Conservation (phyloP, 2,113 vertebrate species). For the Fregetta grallaria region DNA sequence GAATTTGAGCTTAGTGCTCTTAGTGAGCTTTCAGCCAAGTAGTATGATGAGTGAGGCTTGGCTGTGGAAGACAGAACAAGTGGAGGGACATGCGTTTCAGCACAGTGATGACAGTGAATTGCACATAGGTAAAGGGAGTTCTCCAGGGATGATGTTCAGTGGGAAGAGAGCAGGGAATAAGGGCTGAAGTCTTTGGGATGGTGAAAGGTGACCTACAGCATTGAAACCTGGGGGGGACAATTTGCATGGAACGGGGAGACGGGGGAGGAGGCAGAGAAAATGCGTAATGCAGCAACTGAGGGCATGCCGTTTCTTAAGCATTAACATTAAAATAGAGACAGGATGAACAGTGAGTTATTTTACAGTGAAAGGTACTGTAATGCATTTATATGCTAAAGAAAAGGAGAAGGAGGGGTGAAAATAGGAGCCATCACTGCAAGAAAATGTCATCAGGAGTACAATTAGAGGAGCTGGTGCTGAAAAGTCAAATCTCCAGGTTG, state of each 20-base stretch:
- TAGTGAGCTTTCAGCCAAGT: not conserved
- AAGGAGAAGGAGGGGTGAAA: not conserved
- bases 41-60: not conserved
- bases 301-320: not conserved
- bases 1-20: not conserved
- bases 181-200: not conserved
- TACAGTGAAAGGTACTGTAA: not conserved
- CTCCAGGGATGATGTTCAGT: not conserved
- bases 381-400: not conserved
- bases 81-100: accelerated
- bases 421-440: not conserved
- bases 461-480: not conserved
- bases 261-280: not conserved
- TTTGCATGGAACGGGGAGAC: not conserved
- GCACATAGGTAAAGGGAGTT: not conserved
- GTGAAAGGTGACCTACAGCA: not conserved
- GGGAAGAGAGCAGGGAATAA: not conserved
- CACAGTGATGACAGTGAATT: not conserved
- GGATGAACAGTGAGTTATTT: not conserved
- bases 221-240: not conserved
- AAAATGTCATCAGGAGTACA: not conserved
- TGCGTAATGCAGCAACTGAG: not conserved
- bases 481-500: not conserved
- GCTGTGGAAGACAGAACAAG: not conserved
- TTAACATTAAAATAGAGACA: not conserved